phyloP scores from a whole-genome alignment of 2,888 invertebrate genomes.

The Hydroisotoma schaefferi region DNA sequence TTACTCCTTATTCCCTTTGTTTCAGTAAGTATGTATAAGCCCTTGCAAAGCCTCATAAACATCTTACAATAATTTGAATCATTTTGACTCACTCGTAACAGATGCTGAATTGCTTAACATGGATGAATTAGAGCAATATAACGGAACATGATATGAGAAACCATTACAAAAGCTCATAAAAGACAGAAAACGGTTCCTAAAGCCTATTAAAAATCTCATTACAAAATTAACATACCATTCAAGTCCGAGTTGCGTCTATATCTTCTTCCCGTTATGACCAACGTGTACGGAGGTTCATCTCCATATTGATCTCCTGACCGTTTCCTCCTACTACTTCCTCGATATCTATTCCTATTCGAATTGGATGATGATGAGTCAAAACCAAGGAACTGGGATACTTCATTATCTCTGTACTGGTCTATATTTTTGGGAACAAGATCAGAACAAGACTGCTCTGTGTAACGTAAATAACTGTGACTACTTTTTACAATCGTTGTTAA shows the following conservation, averaged over 20 bases:
- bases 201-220: slow-evolving; percentile 2
- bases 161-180: neutral
- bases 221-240: slow-evolving; percentile 27
- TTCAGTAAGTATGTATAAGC: too few relatives aligned
- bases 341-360: slow-evolving; percentile 8
- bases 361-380: slow-evolving; percentile 7
- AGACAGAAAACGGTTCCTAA: neutral
- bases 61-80: too few relatives aligned
- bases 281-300: slow-evolving; percentile 32
- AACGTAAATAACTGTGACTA: slow-evolving; percentile 19
- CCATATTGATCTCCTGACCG: slow-evolving; percentile 24
- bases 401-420: slow-evolving; percentile 18
- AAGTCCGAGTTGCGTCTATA: slow-evolving; percentile 41
- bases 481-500: neutral
- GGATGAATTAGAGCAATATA: neutral
- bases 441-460: slow-evolving; percentile 41
- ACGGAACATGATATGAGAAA: neutral
- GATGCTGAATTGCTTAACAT: neutral
- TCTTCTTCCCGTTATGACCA: slow-evolving; percentile 36
- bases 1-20: too few relatives aligned
- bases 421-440: slow-evolving; percentile 41
- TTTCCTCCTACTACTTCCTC: slow-evolving; percentile 18
- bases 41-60: too few relatives aligned
- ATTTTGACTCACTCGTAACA: too few relatives aligned
- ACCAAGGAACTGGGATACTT: slow-evolving; percentile 20